phyloP scores from a whole-genome alignment of 1,140 invertebrate species.

The Sipha flava region DNA sequence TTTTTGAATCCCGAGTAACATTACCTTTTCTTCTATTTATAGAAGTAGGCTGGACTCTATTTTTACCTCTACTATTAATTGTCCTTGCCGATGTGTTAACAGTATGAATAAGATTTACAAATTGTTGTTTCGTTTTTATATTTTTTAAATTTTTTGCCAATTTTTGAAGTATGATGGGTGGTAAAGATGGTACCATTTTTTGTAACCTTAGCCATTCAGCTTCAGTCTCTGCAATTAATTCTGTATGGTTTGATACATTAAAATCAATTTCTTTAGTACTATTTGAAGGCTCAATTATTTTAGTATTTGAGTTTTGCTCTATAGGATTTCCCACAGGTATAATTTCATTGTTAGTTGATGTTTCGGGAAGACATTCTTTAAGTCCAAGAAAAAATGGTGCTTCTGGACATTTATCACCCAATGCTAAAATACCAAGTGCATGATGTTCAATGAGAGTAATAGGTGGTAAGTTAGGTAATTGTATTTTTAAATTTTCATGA shows the following conservation, averaged over 20 bases:
- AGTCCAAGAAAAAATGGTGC: not conserved
- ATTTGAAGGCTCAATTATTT: not conserved
- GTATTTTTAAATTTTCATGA: not conserved
- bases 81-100: not conserved
- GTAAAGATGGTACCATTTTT: constrained; percentile 5
- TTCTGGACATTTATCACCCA: constrained; percentile 1
- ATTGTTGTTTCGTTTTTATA: not conserved
- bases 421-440: not conserved
- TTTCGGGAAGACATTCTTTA: not conserved
- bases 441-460: not conserved
- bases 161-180: not conserved
- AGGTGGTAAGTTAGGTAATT: not conserved
- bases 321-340: not conserved
- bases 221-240: not conserved
- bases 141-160: not conserved
- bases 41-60: not conserved
- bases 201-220: not conserved
- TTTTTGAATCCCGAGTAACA: not conserved
- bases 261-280: not conserved
- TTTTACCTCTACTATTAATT: not conserved
- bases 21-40: not conserved
- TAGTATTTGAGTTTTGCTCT: not conserved
- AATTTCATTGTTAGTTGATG: not conserved
- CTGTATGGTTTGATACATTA: not conserved
- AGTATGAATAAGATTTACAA: not conserved